A percentile compares a stretch with the other conserved stretches of the same genome.
Conservation (phyloP, 2,113 vertebrate genomes). For the Xiphias gladius region DNA sequence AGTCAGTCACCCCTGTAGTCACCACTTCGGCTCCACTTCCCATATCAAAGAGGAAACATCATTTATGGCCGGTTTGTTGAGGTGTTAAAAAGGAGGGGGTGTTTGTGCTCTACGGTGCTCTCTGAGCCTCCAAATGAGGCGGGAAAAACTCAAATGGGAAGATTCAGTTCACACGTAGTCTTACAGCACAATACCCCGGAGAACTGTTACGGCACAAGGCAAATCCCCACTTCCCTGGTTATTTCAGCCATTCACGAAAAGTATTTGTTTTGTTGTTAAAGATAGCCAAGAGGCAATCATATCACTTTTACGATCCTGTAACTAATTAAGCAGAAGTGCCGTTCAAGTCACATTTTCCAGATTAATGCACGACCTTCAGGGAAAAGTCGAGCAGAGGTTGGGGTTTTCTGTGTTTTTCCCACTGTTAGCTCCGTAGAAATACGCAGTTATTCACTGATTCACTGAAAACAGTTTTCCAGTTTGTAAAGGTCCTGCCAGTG, state of each 20-base stretch:
- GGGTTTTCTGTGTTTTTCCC: constrained; percentile 2
- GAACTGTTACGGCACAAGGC: neutral
- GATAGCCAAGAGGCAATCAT: neutral
- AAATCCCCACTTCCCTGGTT: constrained; percentile 13
- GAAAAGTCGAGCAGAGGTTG: neutral
- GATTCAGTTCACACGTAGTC: neutral
- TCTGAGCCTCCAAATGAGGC: constrained; percentile 26
- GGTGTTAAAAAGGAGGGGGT: constrained; percentile 67
- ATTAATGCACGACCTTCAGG: neutral
- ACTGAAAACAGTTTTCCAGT: neutral
- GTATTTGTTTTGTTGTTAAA: constrained; percentile 29
- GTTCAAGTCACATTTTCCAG: constrained; percentile 8
- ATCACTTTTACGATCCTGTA: neutral
- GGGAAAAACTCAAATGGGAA: constrained; percentile 31
- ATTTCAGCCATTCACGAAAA: neutral
- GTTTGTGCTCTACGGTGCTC: constrained; percentile 50
- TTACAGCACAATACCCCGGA: constrained; percentile 2
- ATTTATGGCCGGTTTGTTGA: constrained; percentile 65
- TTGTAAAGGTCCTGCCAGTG: neutral
- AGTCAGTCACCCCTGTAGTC: constrained; percentile 65
- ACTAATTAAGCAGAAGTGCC: neutral
- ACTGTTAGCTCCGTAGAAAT: neutral
- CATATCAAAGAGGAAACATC: constrained; percentile 76
- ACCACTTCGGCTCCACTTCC: constrained; percentile 67
- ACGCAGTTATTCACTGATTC: neutral